Evolutionary conservation across 1,140 invertebrate species (phyloP).

Genomic region (Rhopalosiphum padi): DNA sequence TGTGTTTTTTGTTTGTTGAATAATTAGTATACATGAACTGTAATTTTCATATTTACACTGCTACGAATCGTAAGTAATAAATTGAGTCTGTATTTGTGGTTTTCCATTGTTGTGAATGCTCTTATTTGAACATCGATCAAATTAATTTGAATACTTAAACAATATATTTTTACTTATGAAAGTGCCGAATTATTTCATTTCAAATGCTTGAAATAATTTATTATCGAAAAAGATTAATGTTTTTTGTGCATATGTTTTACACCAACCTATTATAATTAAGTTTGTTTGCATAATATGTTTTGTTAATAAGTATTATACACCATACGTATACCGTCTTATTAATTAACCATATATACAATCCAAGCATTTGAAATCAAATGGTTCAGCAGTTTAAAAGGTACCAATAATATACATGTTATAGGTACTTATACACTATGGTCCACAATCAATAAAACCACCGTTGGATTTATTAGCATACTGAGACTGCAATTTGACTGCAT

Average conservation of each 20-base stretch:
- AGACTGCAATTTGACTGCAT: background rate
- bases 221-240: background rate
- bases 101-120: background rate
- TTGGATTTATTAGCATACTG: background rate
- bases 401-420: background rate
- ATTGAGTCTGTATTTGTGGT: background rate
- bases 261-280: background rate
- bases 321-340: background rate
- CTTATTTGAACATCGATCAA: slow-evolving; percentile 10
- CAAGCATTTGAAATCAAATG: background rate
- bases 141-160: background rate
- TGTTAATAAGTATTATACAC: background rate
- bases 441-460: background rate
- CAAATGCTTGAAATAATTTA: background rate
- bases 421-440: too few relatives aligned
- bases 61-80: background rate
- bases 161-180: background rate
- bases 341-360: background rate
- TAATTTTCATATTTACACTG: background rate
- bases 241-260: background rate
- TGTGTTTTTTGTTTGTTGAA: slow-evolving; percentile 6
- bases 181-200: background rate
- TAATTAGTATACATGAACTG: background rate
- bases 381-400: background rate
- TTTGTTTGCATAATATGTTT: background rate